phyloP scores from a whole-genome alignment of 2,888 invertebrate species.

The Yponomeuta cagnagella region DNA sequence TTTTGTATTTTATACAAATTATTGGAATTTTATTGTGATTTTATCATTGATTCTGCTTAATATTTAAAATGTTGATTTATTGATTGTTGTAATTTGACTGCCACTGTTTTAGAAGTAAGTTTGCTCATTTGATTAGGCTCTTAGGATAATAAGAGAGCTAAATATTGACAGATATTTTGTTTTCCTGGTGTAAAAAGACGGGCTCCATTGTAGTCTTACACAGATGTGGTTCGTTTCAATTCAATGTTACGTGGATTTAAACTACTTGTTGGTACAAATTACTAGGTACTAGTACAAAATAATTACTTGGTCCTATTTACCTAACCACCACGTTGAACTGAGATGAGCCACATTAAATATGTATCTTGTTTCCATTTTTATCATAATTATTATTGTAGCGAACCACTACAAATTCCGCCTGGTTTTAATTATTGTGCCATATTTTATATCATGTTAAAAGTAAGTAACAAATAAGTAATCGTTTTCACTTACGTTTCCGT shows the following conservation, averaged over 20 bases:
- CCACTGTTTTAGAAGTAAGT: background rate
- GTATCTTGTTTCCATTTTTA: background rate
- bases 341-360: too few relatives aligned
- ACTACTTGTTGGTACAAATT: too few relatives aligned
- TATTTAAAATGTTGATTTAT: slow-evolving; percentile 18
- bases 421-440: background rate
- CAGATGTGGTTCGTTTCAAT: too few relatives aligned
- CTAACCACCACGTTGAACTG: too few relatives aligned
- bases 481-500: too few relatives aligned
- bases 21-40: slow-evolving; percentile 16
- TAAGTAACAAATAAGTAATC: background rate
- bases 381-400: background rate
- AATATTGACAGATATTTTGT: background rate
- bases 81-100: slow-evolving; percentile 10
- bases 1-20: slow-evolving; percentile 7
- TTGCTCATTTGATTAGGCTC: too few relatives aligned
- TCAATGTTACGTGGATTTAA: too few relatives aligned
- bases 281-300: too few relatives aligned
- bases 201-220: too few relatives aligned
- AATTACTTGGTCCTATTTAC: too few relatives aligned
- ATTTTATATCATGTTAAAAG: background rate
- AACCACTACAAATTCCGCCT: background rate
- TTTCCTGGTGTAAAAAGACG: background rate
- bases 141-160: too few relatives aligned
- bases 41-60: slow-evolving; percentile 18